Percentiles rank a stretch among this genome's conserved stretches.
Evolutionary conservation across 1,140 invertebrate species (phyloP).

Genomic region (Mactra quadrangularis): DNA sequence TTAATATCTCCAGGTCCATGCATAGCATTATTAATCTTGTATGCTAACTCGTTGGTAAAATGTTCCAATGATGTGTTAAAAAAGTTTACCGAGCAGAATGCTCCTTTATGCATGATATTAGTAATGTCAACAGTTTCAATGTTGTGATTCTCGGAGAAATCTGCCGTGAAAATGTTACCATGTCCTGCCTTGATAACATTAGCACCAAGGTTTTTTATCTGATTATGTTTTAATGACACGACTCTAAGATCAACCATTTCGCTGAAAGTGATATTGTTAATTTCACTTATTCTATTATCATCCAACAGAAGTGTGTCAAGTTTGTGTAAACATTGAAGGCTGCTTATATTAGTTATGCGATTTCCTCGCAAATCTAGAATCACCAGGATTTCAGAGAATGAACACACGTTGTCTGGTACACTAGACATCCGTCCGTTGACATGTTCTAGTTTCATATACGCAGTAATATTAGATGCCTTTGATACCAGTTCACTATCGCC

Average conservation of each 20-base stretch:
- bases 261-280: constrained; percentile 13
- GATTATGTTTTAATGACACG: background rate
- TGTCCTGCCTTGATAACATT: constrained; percentile 4
- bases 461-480: background rate
- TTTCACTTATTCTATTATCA: constrained; percentile 15
- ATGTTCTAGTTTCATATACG: background rate
- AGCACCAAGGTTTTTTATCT: background rate
- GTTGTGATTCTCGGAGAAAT: constrained; percentile 6
- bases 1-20: constrained; percentile 29
- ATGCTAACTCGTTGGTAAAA: background rate
- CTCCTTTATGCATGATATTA: constrained; percentile 14
- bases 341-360: background rate
- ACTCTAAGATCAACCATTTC: constrained; percentile 23
- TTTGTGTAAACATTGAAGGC: constrained; percentile 6
- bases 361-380: constrained; percentile 21
- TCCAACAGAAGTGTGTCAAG: constrained; percentile 31
- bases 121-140: constrained; percentile 26
- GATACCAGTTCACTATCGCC: background rate
- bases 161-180: constrained; percentile 3
- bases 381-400: constrained; percentile 11
- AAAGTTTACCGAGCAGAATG: constrained; percentile 15
- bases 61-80: background rate
- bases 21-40: background rate
- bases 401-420: constrained; percentile 34
- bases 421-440: background rate